Conservation (phyloP, 2,888 invertebrate species). For the Caenorhabditis macrosperma region DNA sequence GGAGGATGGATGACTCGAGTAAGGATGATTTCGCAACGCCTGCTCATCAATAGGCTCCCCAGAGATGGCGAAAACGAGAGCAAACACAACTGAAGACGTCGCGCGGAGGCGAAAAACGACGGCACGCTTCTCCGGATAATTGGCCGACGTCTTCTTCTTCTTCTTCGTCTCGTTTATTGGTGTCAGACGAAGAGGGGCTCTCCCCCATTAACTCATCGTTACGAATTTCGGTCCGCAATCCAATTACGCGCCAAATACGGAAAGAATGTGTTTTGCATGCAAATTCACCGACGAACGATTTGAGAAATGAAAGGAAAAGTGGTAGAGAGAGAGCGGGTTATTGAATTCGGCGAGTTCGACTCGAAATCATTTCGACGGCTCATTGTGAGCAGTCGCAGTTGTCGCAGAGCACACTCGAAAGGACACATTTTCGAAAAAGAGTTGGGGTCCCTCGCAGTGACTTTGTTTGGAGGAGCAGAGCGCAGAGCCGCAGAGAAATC, state of each 20-base stretch:
- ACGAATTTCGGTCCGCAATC: conserved; percentile 18
- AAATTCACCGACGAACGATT: background rate
- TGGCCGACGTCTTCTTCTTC: conserved; percentile 14
- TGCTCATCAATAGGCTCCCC: conserved; percentile 37
- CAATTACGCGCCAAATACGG: conserved; percentile 15
- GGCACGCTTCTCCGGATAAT: conserved; percentile 38
- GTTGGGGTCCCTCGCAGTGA: conserved; percentile 13
- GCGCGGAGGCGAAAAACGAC: conserved; percentile 3
- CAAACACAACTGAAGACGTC: conserved; percentile 34
- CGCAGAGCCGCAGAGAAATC: conserved; percentile 39
- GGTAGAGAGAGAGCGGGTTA: background rate
- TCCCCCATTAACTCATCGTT: conserved; percentile 47
- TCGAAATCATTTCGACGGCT: no score
- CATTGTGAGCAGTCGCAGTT: background rate
- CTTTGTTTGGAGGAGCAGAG: conserved; percentile 33
- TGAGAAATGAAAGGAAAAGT: background rate
- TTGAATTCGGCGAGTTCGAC: no score
- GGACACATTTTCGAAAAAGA: conserved; percentile 25
- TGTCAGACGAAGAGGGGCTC: background rate
- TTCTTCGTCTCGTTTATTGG: conserved; percentile 4
- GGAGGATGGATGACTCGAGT: background rate
- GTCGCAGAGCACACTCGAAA: conserved; percentile 5
- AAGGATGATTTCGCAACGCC: conserved; percentile 36
- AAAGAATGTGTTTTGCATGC: conserved; percentile 22
- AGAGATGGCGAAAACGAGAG: conserved; percentile 26